A percentile compares a stretch with the other conserved stretches of the same genome.
phyloP scores from a whole-genome alignment of 2,113 vertebrate genomes.

The Cyanoderma ruficeps region DNA sequence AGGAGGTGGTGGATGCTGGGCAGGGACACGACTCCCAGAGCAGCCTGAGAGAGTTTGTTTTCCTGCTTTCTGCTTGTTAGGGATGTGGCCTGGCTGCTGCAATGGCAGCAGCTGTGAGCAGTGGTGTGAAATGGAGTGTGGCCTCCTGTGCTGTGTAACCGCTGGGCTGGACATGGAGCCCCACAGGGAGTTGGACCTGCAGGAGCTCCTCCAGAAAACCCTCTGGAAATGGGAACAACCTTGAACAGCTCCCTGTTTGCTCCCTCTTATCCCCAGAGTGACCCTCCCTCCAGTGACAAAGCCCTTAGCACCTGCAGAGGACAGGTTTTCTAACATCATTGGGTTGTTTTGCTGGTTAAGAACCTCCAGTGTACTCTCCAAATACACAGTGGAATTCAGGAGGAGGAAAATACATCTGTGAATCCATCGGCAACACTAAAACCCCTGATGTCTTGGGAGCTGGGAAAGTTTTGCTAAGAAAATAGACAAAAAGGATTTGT shows the following conservation, averaged over 20 bases:
- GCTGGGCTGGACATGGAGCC: fast-evolving
- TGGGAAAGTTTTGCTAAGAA: not conserved
- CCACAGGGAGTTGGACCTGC: fast-evolving
- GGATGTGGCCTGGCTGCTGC: not conserved
- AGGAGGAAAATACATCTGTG: not conserved
- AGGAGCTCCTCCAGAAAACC: not conserved
- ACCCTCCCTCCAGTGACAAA: not conserved
- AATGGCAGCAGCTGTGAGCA: not conserved
- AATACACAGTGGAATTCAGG: not conserved
- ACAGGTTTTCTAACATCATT: not conserved
- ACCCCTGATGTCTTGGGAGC: too few relatives aligned
- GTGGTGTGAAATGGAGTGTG: not conserved
- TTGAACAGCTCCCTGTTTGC: fast-evolving
- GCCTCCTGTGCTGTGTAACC: not conserved
- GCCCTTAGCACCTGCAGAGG: not conserved
- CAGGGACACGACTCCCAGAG: not conserved
- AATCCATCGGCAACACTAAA: not conserved
- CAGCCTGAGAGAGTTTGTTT: not conserved
- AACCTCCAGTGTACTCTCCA: not conserved
- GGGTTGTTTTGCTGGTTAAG: not conserved
- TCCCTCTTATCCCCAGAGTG: too few relatives aligned
- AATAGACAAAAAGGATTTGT: not conserved
- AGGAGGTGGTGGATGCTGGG: not conserved
- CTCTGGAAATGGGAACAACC: not conserved
- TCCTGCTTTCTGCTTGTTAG: not conserved